Percentiles rank a stretch among this genome's conserved stretches.
Evolutionary conservation across 2,113 vertebrate genomes (phyloP).

Genomic region (Tiliqua scincoides): DNA sequence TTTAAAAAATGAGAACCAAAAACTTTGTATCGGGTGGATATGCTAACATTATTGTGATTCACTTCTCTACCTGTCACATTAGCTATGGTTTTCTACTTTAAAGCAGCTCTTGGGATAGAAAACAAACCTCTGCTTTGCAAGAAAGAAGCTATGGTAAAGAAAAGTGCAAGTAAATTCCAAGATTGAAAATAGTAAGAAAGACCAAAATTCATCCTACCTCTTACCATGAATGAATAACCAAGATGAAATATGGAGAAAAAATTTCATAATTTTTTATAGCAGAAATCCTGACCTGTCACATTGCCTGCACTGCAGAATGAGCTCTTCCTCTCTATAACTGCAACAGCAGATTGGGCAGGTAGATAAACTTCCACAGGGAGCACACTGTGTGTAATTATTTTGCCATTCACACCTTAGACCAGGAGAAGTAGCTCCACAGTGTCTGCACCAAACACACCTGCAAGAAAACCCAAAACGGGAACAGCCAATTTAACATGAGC

Average conservation of each 20-base stretch:
- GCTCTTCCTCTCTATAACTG: slow-evolving; percentile 87
- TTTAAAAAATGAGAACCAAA: neutral
- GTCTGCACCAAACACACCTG: slow-evolving; percentile 96
- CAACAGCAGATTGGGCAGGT: slow-evolving; percentile 86
- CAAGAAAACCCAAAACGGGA: slow-evolving; percentile 45
- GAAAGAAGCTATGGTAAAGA: neutral
- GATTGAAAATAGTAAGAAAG: neutral
- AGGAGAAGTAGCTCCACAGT: slow-evolving; percentile 91
- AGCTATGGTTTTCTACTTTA: neutral
- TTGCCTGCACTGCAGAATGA: slow-evolving; percentile 92
- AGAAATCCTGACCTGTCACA: slow-evolving; percentile 88
- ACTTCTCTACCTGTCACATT: neutral
- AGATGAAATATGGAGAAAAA: neutral
- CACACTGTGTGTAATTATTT: slow-evolving; percentile 96
- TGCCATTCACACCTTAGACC: slow-evolving; percentile 94
- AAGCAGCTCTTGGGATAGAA: neutral
- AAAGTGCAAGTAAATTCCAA: neutral
- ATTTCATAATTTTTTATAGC: neutral
- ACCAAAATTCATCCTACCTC: neutral
- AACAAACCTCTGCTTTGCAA: neutral
- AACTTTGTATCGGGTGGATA: neutral
- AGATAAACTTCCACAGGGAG: slow-evolving; percentile 89
- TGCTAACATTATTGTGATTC: neutral
- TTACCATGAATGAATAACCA: neutral
- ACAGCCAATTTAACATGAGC: neutral